Evolutionary conservation across 2,888 invertebrate genomes (phyloP).

Genomic region (Caenorhabditis macrosperma): DNA sequence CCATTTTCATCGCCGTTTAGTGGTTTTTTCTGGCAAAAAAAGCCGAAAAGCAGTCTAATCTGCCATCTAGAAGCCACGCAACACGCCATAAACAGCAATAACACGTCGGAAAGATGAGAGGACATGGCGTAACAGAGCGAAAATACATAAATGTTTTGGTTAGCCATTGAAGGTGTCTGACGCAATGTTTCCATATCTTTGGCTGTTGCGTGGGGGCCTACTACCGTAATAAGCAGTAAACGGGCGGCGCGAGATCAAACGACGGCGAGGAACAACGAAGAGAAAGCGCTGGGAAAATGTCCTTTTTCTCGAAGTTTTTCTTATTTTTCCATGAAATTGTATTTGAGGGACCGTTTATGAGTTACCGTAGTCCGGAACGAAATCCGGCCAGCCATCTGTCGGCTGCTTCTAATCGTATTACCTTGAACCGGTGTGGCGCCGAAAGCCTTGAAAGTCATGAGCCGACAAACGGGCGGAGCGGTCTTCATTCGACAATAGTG

Average conservation of each 20-base stretch:
- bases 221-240: slow-evolving; percentile 25
- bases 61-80: background rate
- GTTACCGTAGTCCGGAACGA: background rate
- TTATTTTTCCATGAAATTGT: background rate
- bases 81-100: slow-evolving; percentile 23
- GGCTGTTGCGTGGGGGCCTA: slow-evolving; percentile 18
- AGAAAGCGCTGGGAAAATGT: background rate
- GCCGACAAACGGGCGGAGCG: slow-evolving; percentile 38
- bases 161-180: too few relatives aligned
- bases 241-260: background rate
- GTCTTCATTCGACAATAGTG: slow-evolving; percentile 53
- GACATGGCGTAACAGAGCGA: slow-evolving; percentile 23
- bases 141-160: slow-evolving; percentile 50
- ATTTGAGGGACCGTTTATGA: too few relatives aligned
- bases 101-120: slow-evolving; percentile 49
- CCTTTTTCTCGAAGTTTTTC: too few relatives aligned
- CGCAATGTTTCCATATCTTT: slow-evolving; percentile 34
- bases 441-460: slow-evolving; percentile 21
- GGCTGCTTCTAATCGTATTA: background rate
- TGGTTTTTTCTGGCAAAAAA: background rate
- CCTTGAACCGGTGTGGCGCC: slow-evolving; percentile 55
- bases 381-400: slow-evolving; percentile 28
- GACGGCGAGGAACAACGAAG: background rate
- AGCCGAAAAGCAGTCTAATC: background rate
- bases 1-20: too few relatives aligned